Conservation (phyloP, 2,888 invertebrate genomes). For the Seira ritae region DNA sequence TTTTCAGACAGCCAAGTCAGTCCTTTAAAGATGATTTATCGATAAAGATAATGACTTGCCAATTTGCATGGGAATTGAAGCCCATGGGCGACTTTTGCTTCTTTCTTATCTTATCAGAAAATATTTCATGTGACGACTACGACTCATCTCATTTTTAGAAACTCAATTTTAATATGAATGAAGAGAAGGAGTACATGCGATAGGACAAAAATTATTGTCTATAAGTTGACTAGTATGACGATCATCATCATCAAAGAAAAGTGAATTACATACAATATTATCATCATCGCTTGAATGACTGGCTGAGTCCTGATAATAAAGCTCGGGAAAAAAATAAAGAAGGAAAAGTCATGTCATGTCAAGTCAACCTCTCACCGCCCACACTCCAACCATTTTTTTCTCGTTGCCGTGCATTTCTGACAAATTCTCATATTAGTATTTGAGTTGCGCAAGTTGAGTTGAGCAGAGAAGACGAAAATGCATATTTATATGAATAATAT, state of each 20-base stretch:
- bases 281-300: constrained; percentile 29
- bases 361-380: constrained; percentile 64
- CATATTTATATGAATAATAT: neutral
- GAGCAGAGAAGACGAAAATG: no score
- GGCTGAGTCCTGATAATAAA: constrained; percentile 50
- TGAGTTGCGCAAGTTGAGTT: no score
- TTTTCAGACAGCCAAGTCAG: constrained; percentile 32
- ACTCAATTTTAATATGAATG: constrained; percentile 13
- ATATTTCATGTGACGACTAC: neutral
- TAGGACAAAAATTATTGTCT: neutral
- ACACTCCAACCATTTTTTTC: constrained; percentile 26
- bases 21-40: constrained; percentile 64
- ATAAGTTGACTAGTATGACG: neutral
- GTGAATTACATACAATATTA: constrained; percentile 1
- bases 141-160: neutral
- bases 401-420: constrained; percentile 27
- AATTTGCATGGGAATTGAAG: constrained; percentile 61
- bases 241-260: neutral
- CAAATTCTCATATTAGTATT: constrained; percentile 31
- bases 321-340: constrained; percentile 53
- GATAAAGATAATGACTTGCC: constrained; percentile 65
- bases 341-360: constrained; percentile 65
- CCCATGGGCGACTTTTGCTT: constrained; percentile 54
- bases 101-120: constrained; percentile 42
- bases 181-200: neutral